Evolutionary conservation across 2,888 invertebrate genomes (phyloP), one percentile per base, ranked within the genome.

Genomic region (Clostera curtula): DNA sequence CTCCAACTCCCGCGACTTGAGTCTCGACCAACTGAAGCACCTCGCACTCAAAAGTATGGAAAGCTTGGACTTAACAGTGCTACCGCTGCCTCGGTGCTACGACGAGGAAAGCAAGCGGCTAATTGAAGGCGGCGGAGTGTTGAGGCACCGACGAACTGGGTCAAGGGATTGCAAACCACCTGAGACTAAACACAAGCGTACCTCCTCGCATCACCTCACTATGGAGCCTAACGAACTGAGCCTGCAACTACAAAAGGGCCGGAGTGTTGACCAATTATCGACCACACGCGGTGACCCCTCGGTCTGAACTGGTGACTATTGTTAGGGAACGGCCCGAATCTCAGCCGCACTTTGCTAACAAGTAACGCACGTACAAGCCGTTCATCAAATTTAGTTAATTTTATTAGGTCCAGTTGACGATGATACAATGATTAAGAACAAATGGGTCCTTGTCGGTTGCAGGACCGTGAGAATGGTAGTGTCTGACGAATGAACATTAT

Each of bases 81-180:
- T 76, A 36, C 79, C 79, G 33, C 62, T 73, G n/a, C 39, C 64
- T 30, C 67, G 66, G 18, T 59, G 67, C 53, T 62, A 41, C 12
- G 82, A 79, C 60, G 85, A 82, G 42, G 85, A 85, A 49, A 77
- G 75, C 60, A 74, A 76, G 55, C 71, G 82, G 27, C 63, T 85
- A 12, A 65, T 84, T 35, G 80, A 77, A 25, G 56, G 70, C 40
- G 62, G 62, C 26, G 75, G 72, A 30, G 80, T 66, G 34, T 61
- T 88, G 36, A 76, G 88, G 1, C 88, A 88, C 64, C 80, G 88
- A 3, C 80, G 88, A 47, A 88, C 88, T 19, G 85, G 85, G 49
- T 88, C 88, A n/a, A 82, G 79, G 47, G 88, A 88, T 53, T 48
- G 76, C 34, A 69, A 71, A 48, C 59, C 66, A 31, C 63, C 67